Evolutionary conservation across 2,797 vertebrate genomes (phyloP).

Genomic region (Lepus oiostolus): DNA sequence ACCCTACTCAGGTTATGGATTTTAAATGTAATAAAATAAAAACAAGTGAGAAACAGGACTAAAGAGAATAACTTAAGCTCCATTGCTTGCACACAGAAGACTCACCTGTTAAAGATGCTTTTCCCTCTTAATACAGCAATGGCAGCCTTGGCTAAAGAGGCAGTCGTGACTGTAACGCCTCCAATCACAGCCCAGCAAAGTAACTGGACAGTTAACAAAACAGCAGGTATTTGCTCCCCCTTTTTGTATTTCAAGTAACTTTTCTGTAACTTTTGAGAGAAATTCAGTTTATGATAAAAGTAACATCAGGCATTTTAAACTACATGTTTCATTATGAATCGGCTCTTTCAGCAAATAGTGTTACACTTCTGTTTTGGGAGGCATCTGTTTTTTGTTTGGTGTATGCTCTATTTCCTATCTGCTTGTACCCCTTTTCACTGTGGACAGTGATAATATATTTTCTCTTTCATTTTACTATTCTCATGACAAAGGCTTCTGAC

Average conservation of each 20-base stretch:
- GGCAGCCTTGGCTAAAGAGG: conserved; percentile 84
- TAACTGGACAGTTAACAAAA: conserved; percentile 86
- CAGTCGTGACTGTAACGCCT: conserved; percentile 65
- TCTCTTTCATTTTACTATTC: conserved; percentile 34
- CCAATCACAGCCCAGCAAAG: conserved; percentile 76
- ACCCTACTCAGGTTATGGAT: background rate
- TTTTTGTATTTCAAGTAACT: conserved; percentile 15
- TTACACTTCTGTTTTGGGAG: background rate
- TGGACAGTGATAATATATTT: background rate
- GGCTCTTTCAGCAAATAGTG: background rate
- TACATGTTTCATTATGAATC: background rate
- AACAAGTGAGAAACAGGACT: background rate
- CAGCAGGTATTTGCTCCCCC: conserved; percentile 86
- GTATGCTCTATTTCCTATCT: background rate
- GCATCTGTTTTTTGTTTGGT: background rate
- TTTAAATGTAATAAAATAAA: conserved; percentile 17
- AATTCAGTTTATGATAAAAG: background rate
- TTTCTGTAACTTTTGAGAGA: background rate
- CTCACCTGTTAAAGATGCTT: conserved; percentile 38
- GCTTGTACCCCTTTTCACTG: background rate
- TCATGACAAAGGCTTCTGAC: conserved; percentile 23
- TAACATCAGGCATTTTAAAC: background rate
- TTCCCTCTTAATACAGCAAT: conserved; percentile 83
- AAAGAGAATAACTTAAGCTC: background rate
- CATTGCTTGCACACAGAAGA: background rate